phyloP scores from a whole-genome alignment of 2,113 vertebrate genomes.

The Corythornis cristatus region DNA sequence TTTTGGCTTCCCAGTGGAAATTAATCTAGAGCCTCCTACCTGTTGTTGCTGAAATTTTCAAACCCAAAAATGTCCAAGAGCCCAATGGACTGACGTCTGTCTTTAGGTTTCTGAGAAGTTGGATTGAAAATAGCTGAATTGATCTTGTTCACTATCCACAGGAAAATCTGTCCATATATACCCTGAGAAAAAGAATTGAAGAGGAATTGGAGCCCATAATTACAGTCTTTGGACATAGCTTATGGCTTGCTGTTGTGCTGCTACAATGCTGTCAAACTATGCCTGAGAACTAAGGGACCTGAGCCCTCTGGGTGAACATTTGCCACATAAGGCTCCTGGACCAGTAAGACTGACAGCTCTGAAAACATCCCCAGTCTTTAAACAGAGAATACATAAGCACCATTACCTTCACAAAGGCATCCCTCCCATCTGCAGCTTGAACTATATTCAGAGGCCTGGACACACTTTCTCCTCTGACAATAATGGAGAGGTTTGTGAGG shows the following conservation, averaged over 20 bases:
- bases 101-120: slow-evolving; percentile 69
- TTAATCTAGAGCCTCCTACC: slow-evolving; percentile 71
- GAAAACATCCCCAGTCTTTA: background rate
- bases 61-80: slow-evolving; percentile 98
- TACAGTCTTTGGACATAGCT: background rate
- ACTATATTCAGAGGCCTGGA: slow-evolving; percentile 80
- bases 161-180: slow-evolving; percentile 91
- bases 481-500: slow-evolving; percentile 87
- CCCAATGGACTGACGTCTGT: slow-evolving; percentile 81
- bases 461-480: slow-evolving; percentile 87
- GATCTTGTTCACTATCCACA: slow-evolving; percentile 95
- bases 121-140: slow-evolving; percentile 86
- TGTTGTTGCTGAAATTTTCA: slow-evolving; percentile 96
- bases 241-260: background rate
- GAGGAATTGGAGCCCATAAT: background rate
- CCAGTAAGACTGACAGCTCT: background rate
- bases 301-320: background rate
- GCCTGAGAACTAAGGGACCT: background rate
- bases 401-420: slow-evolving; percentile 92
- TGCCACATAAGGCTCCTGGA: background rate
- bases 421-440: slow-evolving; percentile 87
- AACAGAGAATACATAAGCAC: background rate
- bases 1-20: background rate
- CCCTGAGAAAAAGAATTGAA: slow-evolving; percentile 75
- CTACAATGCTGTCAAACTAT: background rate